Evolutionary conservation across 2,113 vertebrate genomes (phyloP).

Genomic region (Beaufortia kweichowensis): DNA sequence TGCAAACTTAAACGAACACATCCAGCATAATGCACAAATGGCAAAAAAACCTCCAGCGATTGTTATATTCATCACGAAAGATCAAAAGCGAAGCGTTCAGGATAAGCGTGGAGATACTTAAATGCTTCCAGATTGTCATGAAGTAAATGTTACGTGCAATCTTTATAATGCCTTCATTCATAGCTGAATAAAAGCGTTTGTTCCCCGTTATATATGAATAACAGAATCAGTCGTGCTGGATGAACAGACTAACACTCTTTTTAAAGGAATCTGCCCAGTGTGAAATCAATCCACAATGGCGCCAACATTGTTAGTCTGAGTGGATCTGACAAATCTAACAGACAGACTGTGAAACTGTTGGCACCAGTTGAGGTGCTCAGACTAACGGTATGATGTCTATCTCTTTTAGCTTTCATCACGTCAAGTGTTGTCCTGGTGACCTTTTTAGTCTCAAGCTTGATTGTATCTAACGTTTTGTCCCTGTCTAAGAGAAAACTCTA

Average conservation of each 20-base stretch:
- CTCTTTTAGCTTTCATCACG: conserved; percentile 23
- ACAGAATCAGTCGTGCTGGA: conserved; percentile 12
- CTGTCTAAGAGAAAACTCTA: neutral
- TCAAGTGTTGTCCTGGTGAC: conserved; percentile 9
- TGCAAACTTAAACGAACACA: conserved; percentile 1
- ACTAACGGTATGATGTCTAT: conserved; percentile 26
- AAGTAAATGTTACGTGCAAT: neutral
- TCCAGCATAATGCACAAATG: neutral
- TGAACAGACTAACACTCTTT: conserved; percentile 25
- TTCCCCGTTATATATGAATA: neutral
- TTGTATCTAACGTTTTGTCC: neutral
- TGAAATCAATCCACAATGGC: conserved; percentile 27
- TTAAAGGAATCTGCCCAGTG: conserved; percentile 26
- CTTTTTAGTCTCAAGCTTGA: neutral
- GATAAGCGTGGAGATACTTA: neutral
- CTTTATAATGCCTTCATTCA: neutral
- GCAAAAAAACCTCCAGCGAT: conserved; percentile 2
- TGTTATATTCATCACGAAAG: conserved; percentile 13
- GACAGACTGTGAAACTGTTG: conserved; percentile 35
- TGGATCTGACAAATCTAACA: conserved; percentile 33
- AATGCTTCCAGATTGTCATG: neutral
- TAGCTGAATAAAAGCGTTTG: conserved; percentile 1
- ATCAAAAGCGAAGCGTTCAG: neutral
- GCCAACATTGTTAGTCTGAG: conserved; percentile 39
- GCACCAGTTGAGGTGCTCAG: conserved; percentile 29